phyloP scores from a whole-genome alignment of 2,888 invertebrate genomes.

The Apotomis turbidana region DNA sequence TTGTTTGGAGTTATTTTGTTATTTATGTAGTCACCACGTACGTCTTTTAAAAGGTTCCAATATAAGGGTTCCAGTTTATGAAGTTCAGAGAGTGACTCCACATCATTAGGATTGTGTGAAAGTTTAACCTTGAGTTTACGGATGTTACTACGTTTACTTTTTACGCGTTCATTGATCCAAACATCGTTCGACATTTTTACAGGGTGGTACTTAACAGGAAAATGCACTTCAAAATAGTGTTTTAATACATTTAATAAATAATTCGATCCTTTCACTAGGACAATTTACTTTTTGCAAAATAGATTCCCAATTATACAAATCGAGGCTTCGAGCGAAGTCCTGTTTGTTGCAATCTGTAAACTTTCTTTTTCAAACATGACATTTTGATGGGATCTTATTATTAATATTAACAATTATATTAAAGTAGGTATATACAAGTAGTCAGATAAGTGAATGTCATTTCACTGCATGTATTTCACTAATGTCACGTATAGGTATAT shows the following conservation, averaged over 20 bases:
- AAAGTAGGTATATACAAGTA: no score
- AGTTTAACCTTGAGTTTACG: neutral
- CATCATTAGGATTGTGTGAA: conserved; percentile 1
- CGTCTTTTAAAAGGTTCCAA: neutral
- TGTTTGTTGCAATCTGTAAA: neutral
- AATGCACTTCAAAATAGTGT: conserved; percentile 1
- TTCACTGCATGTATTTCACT: neutral
- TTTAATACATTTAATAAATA: neutral
- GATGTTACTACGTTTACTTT: neutral
- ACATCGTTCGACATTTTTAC: neutral
- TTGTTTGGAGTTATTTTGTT: neutral
- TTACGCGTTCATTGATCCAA: neutral
- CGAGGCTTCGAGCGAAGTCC: neutral
- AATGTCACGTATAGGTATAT: neutral
- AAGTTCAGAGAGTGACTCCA: neutral
- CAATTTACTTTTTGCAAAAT: neutral
- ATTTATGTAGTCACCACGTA: neutral
- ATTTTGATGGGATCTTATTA: neutral
- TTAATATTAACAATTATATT: no score
- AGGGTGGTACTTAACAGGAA: neutral
- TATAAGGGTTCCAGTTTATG: neutral
- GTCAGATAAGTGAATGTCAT: no score
- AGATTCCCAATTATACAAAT: conserved; percentile 2
- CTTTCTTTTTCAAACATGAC: neutral
- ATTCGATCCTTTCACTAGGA: neutral